Conservation (phyloP, 2,888 invertebrate genomes). For the Argynnis bischoffii region DNA sequence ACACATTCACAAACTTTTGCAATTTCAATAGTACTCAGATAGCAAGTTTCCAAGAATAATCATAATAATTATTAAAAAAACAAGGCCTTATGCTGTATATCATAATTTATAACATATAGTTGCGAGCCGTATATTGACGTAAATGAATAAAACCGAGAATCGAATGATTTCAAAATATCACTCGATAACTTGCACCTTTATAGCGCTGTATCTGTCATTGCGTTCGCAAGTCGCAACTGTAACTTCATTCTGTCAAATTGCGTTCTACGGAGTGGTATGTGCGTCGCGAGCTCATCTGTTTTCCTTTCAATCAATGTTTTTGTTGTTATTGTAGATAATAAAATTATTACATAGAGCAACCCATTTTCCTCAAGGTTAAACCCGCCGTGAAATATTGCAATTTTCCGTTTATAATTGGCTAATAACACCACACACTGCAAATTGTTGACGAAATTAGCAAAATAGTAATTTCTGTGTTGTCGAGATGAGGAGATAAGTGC, state of each 20-base stretch:
- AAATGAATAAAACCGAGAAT: neutral
- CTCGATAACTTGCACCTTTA: slow-evolving; percentile 6
- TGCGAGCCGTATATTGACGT: neutral
- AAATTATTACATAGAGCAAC: slow-evolving; percentile 48
- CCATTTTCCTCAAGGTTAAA: slow-evolving; percentile 42
- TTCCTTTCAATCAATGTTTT: slow-evolving; percentile 70
- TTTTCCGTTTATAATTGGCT: slow-evolving; percentile 47
- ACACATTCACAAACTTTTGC: too few species aligned
- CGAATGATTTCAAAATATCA: slow-evolving; percentile 2
- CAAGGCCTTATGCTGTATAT: too few species aligned
- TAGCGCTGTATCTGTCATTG: slow-evolving; percentile 14
- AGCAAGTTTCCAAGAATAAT: too few species aligned
- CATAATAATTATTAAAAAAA: too few species aligned
- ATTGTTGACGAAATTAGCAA: slow-evolving; percentile 46
- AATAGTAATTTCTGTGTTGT: slow-evolving; percentile 40
- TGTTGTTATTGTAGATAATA: slow-evolving; percentile 62
- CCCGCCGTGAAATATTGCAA: slow-evolving; percentile 50
- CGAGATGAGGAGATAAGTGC: slow-evolving; percentile 41
- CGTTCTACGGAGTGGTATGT: slow-evolving; percentile 46
- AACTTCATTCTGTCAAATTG: slow-evolving; percentile 59
- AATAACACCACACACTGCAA: slow-evolving; percentile 32
- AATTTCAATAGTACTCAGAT: too few species aligned
- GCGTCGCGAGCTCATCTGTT: slow-evolving; percentile 49
- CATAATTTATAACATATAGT: neutral
- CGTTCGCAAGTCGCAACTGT: slow-evolving; percentile 19